Evolutionary conservation across 2,888 invertebrate genomes (phyloP).

Genomic region (Gerris lacustris): DNA sequence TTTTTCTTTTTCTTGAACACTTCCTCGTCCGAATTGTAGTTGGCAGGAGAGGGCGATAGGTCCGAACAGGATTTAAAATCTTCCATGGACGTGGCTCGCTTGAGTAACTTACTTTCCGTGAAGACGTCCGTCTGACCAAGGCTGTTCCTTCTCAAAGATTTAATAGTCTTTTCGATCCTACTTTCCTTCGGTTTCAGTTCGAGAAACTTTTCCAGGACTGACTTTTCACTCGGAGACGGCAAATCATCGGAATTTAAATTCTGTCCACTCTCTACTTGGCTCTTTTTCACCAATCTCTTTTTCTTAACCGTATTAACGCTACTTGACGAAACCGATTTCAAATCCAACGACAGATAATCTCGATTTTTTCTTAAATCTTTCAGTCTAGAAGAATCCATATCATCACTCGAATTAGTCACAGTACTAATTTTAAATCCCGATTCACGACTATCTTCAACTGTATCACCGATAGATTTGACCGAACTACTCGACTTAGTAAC

Average conservation of each 20-base stretch:
- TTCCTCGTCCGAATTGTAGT: slow-evolving; percentile 37
- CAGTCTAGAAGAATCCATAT: too few species aligned
- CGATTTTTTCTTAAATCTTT: too few species aligned
- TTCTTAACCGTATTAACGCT: too few species aligned
- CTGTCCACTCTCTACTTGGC: too few species aligned
- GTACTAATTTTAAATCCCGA: not conserved
- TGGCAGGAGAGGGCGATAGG: not conserved
- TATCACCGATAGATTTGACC: too few species aligned
- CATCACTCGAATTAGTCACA: too few species aligned
- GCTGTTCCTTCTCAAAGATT: slow-evolving; percentile 33
- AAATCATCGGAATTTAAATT: too few species aligned
- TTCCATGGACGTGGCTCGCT: slow-evolving; percentile 54
- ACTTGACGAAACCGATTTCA: too few species aligned
- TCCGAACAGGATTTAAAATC: slow-evolving; percentile 20
- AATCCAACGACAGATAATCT: too few species aligned
- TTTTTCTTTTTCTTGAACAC: slow-evolving; percentile 40
- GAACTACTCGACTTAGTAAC: too few species aligned
- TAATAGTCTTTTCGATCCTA: slow-evolving; percentile 31
- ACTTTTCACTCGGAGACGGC: not conserved
- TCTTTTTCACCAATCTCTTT: too few species aligned
- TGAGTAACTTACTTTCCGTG: slow-evolving; percentile 52
- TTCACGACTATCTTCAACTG: too few species aligned
- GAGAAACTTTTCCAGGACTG: slow-evolving; percentile 24
- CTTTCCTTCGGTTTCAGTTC: slow-evolving; percentile 29
- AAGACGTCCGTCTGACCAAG: slow-evolving; percentile 36